Percentiles rank a stretch among this genome's conserved stretches.
phyloP scores from a whole-genome alignment of 35 echinoderm and acorn worm species.

The Ophiothrix spiculata region DNA sequence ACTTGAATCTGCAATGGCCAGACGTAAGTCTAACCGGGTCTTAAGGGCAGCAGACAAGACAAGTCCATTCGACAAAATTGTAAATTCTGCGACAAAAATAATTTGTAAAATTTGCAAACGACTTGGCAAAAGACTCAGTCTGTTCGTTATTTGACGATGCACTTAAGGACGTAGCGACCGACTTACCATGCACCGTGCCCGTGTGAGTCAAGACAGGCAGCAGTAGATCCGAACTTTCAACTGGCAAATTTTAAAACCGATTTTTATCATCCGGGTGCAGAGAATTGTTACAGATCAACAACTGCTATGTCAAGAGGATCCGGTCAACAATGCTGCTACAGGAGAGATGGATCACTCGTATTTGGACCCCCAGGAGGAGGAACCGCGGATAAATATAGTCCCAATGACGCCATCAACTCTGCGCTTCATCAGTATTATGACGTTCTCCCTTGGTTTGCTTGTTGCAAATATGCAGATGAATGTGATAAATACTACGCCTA shows the following conservation, averaged over 20 bases:
- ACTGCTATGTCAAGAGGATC: not conserved
- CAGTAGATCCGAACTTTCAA: constrained; percentile 3
- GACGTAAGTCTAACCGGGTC: too few relatives aligned
- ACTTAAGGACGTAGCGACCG: not conserved
- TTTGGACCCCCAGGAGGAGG: constrained; percentile 43
- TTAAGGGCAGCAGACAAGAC: too few relatives aligned
- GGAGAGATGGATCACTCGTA: constrained; percentile 43
- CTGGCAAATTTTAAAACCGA: not conserved
- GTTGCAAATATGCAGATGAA: constrained; percentile 17
- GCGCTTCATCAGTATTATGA: constrained; percentile 20
- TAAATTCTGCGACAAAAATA: too few relatives aligned
- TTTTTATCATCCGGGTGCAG: constrained; percentile 41
- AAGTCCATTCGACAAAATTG: too few relatives aligned
- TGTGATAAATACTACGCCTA: constrained; percentile 41
- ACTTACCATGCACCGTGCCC: constrained; percentile 48
- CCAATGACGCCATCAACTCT: not conserved
- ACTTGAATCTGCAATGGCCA: too few relatives aligned
- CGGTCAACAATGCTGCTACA: constrained; percentile 65
- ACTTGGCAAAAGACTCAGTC: too few relatives aligned
- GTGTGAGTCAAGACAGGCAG: constrained; percentile 26
- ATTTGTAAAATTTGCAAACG: too few relatives aligned
- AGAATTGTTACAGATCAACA: constrained; percentile 37
- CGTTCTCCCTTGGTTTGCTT: constrained; percentile 25
- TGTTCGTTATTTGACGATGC: not conserved
- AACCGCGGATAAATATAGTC: constrained; percentile 24